Percentiles rank a stretch among this genome's conserved stretches.
Conservation (phyloP, 2,797 vertebrate genomes). For the Rhyacichthys aspro region DNA sequence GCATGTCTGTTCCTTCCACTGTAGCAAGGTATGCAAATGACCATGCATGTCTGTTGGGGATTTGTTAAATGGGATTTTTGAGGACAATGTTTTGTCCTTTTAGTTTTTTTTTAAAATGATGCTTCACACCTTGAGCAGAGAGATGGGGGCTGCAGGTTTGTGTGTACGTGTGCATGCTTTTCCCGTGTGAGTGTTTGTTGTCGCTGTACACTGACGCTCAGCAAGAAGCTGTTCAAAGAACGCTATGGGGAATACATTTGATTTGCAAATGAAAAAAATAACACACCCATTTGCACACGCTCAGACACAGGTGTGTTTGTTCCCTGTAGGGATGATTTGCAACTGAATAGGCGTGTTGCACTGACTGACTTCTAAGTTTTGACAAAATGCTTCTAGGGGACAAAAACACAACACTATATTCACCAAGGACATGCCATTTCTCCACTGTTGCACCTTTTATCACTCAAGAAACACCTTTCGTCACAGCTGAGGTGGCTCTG, state of each 20-base stretch:
- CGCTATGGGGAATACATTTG: constrained; percentile 67
- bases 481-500: constrained; percentile 28
- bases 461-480: constrained; percentile 25
- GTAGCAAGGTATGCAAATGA: constrained; percentile 44
- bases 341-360: constrained; percentile 48
- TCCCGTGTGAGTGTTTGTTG: constrained; percentile 45
- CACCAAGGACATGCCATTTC: constrained; percentile 53
- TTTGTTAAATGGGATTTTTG: constrained; percentile 52
- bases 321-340: constrained; percentile 52
- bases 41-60: constrained; percentile 19
- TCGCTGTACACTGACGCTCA: constrained; percentile 19
- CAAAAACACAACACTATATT: constrained; percentile 29
- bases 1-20: constrained; percentile 15
- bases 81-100: constrained; percentile 48
- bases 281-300: constrained; percentile 20
- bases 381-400: constrained; percentile 54
- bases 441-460: constrained; percentile 21
- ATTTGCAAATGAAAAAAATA: constrained; percentile 75
- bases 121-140: constrained; percentile 28
- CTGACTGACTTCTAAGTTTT: constrained; percentile 41
- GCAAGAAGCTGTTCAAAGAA: constrained; percentile 37
- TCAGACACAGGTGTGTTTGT: constrained; percentile 56
- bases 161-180: constrained; percentile 6
- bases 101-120: constrained; percentile 41
- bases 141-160: constrained; percentile 11